Evolutionary conservation across 2,888 invertebrate species (phyloP), one percentile per base, ranked within the genome.

Genomic region (Ceramica pisi): DNA sequence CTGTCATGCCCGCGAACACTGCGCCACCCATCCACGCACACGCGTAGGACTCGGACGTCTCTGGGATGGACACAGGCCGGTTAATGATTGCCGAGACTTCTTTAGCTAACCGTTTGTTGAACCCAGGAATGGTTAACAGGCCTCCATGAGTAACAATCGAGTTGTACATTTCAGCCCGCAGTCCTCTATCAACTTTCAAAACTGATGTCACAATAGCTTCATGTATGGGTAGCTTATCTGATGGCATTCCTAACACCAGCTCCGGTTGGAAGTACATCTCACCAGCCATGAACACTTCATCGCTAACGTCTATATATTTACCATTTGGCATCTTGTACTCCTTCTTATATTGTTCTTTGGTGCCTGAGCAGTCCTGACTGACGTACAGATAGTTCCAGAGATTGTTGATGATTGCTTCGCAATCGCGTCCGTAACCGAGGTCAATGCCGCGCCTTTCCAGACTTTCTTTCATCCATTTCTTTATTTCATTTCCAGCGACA

Each of bases 21-120:
- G 95, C 92, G 6, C 92, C 95, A 0, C 95, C 95, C 21, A 95
- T 78, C 95, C 95, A 95, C 0, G 92, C 44, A 8, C 1, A 92
- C 81, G 91, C 87, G 50, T 92, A 92, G 0, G 91, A 80, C 77
- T 95, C 95, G 0, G 87, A 44, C 0, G 92, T 90, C 0, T 85
- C 61, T 1, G 90, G 2, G 3, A 95, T 80, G 41, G 87, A 86
- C 0, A 92, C 90, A 0, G 90, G 86, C 12, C 76, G 83, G 1
- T 85, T 16, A 0, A 85, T 66, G 0, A 85, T 14, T 3, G 53
- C 55, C 60, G 90, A 88, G 4, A 95, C 35, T 71, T 95, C 95
- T 1, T 53, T 21, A 5, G 80, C 51, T 41, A 95, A 75, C 35
- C 95, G 89, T 1, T 86, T 83, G 26, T 81, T 88, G 3, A 95